Conservation (phyloP, 2,797 vertebrate genomes). For the Manis pentadactyla region DNA sequence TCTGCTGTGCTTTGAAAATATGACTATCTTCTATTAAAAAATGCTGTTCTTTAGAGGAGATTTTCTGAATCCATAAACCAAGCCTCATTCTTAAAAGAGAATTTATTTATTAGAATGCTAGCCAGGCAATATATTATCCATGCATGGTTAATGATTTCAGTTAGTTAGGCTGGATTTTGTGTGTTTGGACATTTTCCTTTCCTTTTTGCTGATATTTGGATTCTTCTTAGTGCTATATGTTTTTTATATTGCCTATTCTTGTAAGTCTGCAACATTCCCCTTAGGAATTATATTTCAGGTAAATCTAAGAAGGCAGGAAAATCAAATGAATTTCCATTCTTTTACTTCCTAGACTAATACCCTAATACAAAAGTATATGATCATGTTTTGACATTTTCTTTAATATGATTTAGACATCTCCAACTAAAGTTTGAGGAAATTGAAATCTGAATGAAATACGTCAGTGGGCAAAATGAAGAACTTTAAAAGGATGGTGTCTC, state of each 20-base stretch:
- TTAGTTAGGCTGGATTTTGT: background rate
- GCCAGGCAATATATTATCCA: background rate
- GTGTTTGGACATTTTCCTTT: background rate
- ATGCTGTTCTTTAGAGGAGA: background rate
- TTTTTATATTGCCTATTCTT: conserved; percentile 23
- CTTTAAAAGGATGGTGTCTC: background rate
- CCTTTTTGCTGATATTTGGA: background rate
- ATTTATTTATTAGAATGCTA: background rate
- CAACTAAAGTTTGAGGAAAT: conserved; percentile 18
- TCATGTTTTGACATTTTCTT: conserved; percentile 9
- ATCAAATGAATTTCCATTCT: background rate
- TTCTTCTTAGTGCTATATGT: background rate
- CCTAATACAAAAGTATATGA: background rate
- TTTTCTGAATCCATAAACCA: conserved; percentile 37
- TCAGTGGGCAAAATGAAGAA: background rate
- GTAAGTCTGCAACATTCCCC: background rate
- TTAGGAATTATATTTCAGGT: conserved; percentile 31
- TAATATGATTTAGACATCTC: conserved; percentile 20
- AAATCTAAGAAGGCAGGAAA: conserved; percentile 38
- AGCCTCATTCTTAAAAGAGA: conserved; percentile 29
- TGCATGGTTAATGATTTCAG: background rate
- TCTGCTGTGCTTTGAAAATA: conserved; percentile 49
- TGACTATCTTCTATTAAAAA: conserved; percentile 30
- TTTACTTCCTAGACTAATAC: conserved; percentile 13
- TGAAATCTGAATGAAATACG: background rate